phyloP scores from a whole-genome alignment of 2,888 invertebrate species.

The Auanema freiburgensis region DNA sequence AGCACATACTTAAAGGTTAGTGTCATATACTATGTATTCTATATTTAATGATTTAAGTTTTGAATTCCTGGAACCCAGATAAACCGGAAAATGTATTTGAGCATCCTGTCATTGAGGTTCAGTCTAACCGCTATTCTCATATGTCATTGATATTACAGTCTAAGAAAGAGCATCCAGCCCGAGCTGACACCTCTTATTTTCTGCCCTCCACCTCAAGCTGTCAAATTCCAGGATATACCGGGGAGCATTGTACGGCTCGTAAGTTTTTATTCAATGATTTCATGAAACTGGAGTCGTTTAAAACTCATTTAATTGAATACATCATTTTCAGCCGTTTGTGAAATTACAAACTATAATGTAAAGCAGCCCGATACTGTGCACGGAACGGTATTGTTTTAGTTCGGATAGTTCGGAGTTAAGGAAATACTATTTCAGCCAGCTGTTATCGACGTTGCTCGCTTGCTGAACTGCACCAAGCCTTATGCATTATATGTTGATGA shows the following conservation, averaged over 20 bases:
- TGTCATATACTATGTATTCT: no score
- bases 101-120: not conserved
- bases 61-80: slow-evolving; percentile 9
- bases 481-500: slow-evolving; percentile 43
- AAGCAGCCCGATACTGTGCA: not conserved
- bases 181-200: not conserved
- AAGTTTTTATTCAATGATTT: slow-evolving; percentile 9
- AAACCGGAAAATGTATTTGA: slow-evolving; percentile 8
- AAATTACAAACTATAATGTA: not conserved
- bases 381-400: not conserved
- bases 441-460: slow-evolving; percentile 30
- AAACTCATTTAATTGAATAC: no score
- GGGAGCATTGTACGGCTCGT: slow-evolving; percentile 50
- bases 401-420: not conserved
- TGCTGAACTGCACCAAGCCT: slow-evolving; percentile 34
- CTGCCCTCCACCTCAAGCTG: slow-evolving; percentile 23
- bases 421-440: slow-evolving; percentile 3
- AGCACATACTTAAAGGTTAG: no score
- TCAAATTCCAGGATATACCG: slow-evolving; percentile 47
- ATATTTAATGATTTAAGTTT: slow-evolving; percentile 16
- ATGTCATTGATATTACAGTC: no score
- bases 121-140: no score
- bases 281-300: no score
- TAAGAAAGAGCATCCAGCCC: no score
- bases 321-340: not conserved